Percentiles rank a stretch among this genome's conserved stretches.
Conservation (phyloP, 2,113 vertebrate species). For the Lagopus muta region DNA sequence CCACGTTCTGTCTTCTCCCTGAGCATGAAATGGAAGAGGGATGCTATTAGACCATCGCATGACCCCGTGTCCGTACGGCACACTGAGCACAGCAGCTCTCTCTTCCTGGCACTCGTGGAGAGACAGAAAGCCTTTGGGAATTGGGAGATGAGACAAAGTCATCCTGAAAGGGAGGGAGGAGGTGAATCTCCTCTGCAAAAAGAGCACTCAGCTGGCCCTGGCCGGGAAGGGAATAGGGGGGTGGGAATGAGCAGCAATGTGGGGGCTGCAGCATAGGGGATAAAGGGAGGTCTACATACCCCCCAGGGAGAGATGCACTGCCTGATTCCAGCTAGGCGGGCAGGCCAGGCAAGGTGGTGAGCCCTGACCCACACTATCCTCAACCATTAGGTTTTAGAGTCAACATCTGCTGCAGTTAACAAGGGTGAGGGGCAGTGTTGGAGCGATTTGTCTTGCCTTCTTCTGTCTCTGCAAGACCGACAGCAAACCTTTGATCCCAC, state of each 20-base stretch:
- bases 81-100: not conserved
- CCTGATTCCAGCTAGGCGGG: not conserved
- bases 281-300: not conserved
- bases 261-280: fast-evolving
- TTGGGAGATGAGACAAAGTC: not conserved
- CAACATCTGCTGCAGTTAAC: not conserved
- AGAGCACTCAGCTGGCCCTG: not conserved
- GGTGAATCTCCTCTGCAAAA: not conserved
- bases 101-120: not conserved
- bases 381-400: not conserved
- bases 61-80: fast-evolving
- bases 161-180: not conserved
- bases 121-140: not conserved
- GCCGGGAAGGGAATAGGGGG: fast-evolving
- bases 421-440: not conserved
- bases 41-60: not conserved
- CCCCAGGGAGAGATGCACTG: not conserved
- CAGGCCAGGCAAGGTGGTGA: not conserved
- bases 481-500: not conserved
- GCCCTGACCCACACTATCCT: not conserved
- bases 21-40: not conserved
- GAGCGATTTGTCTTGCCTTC: not conserved
- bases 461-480: not conserved
- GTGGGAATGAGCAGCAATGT: fast-evolving
- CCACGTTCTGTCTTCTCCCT: not conserved